phyloP scores from a whole-genome alignment of 2,888 invertebrate species.

The Cecidostiba fungosa region DNA sequence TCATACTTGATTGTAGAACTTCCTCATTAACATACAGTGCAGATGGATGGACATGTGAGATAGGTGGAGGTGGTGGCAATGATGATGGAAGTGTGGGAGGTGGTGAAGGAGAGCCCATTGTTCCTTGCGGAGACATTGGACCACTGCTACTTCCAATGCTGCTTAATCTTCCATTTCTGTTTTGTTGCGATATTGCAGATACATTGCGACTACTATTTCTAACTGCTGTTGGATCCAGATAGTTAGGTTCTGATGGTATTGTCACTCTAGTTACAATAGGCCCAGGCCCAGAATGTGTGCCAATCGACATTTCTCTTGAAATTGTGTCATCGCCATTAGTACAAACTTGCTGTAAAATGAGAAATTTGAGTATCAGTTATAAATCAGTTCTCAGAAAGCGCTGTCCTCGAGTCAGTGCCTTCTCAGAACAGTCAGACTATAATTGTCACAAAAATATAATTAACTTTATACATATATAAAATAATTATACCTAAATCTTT shows the following conservation, averaged over 20 bases:
- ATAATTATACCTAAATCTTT: not conserved
- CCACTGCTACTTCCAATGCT: slow-evolving; percentile 80
- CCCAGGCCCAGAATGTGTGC: slow-evolving; percentile 77
- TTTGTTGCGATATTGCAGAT: slow-evolving; percentile 75
- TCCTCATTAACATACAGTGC: slow-evolving; percentile 77
- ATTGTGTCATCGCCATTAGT: slow-evolving; percentile 77
- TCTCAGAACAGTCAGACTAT: no score
- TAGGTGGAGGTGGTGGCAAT: slow-evolving; percentile 73
- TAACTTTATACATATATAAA: no score
- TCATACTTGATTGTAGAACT: slow-evolving; percentile 71
- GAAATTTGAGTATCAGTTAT: no score
- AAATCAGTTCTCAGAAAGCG: no score
- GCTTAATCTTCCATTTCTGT: slow-evolving; percentile 76
- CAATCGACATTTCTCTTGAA: slow-evolving; percentile 77
- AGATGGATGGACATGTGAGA: slow-evolving; percentile 78
- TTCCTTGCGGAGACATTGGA: slow-evolving; percentile 79
- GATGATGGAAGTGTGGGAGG: slow-evolving; percentile 74
- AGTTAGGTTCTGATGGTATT: slow-evolving; percentile 80
- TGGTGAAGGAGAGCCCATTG: slow-evolving; percentile 78
- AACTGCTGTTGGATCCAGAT: slow-evolving; percentile 80
- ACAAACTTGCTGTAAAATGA: slow-evolving; percentile 71
- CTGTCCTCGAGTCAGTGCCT: no score
- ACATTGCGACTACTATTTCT: slow-evolving; percentile 71
- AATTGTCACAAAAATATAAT: no score
- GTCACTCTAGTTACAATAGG: slow-evolving; percentile 79